Conservation (phyloP, 2,888 invertebrate genomes). For the Eupithecia vulgata region DNA sequence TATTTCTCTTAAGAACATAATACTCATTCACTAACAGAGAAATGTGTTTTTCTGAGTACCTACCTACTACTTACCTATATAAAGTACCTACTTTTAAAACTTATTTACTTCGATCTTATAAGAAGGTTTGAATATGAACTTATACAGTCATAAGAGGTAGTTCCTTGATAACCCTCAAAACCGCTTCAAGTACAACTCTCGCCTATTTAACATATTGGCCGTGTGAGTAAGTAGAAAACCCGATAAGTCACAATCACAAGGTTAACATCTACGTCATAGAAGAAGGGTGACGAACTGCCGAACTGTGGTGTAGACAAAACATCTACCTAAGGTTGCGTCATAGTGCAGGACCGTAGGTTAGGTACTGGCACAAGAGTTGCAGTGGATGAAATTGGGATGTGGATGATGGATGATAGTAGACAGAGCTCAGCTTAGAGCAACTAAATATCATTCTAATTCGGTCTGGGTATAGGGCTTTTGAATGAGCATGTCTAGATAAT, state of each 20-base stretch:
- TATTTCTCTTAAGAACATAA: too few species aligned
- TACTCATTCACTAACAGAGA: too few species aligned
- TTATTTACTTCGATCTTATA: not conserved
- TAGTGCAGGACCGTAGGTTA: not conserved
- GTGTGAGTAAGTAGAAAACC: conserved; percentile 8
- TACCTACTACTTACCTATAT: too few species aligned
- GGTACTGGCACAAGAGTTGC: not conserved
- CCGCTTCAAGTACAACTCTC: not conserved
- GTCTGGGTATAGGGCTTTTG: not conserved
- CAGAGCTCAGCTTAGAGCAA: not conserved
- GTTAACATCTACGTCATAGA: conserved; percentile 7
- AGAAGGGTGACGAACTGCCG: not conserved
- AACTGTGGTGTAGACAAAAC: conserved; percentile 3
- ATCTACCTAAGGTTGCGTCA: not conserved
- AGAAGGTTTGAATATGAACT: not conserved
- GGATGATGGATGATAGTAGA: not conserved
- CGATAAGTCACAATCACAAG: conserved; percentile 2
- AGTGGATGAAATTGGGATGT: not conserved
- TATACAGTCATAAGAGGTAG: not conserved
- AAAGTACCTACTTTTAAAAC: too few species aligned
- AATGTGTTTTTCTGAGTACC: too few species aligned
- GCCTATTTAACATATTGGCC: conserved; percentile 1
- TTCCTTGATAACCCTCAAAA: conserved; percentile 6
- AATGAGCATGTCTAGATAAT: not conserved
- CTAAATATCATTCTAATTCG: not conserved